Evolutionary conservation across 1,140 invertebrate species (phyloP), one percentile per base, ranked within the genome.

Genomic region (Bombus balteatus): DNA sequence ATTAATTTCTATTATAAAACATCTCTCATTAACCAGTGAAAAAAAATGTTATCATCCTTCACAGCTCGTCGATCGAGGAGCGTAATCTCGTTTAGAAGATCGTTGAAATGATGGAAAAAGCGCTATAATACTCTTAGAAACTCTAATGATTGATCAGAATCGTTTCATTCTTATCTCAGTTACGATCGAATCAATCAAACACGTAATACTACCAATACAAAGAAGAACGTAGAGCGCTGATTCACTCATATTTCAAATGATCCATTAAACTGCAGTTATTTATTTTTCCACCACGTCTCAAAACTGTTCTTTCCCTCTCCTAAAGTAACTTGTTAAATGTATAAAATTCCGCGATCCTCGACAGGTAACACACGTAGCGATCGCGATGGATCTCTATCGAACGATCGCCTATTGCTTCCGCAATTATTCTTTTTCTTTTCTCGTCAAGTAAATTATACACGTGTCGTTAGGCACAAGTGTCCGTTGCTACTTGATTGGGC

Each of bases 401-500:
- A 70, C 22, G 34, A 39, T 25, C 68, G 10, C 4, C 28, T 37
- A 22, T 39, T 71, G 3, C 37, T 83, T 83, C 74, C 81, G 73
- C 74, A 79, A 68, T 43, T 47, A 22, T 43, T 47, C 8, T 12
- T 2, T 22, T 15, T 18, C 6, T n/a, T 5, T n/a, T 73, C 39
- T 32, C 39, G n/a, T 43, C 15, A n/a, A 28, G 6, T 37, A n/a
- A 25, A 39, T 68, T 72, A 28, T 79, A 37, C 34, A 68, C 80
- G 47, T 78, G 18, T 81, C 43, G 41, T 66, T 79, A 68, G 10
- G 28, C 57, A 15, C 18, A 41, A 86, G 47, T 82, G 53, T 81
- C 22, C n/a, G 68, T 78, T 88, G 41, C n/a, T 59, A 73, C 18
- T 34, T 10, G 77, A 89, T 86, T 68, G 65, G 37, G 47, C 18